These are phyloP conservation scores for Podilymbus podiceps DNA, from an alignment of 2,113 vertebrate genomes.

Conservation along the genomic window DNA sequence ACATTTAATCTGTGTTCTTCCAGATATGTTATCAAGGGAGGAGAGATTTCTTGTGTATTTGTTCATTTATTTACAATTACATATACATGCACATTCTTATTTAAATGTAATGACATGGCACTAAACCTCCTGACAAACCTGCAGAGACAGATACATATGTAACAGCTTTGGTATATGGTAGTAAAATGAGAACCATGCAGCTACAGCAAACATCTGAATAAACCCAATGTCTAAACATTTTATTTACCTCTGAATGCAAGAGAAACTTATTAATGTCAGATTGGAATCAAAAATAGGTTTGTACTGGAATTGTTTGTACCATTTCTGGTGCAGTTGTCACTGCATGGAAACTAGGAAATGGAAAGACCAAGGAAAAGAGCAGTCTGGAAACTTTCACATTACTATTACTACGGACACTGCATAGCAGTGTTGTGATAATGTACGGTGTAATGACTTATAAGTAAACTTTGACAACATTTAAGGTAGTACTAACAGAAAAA, in stretches of 20 bases:
- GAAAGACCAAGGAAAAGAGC: neutral
- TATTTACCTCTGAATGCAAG: neutral
- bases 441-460: neutral
- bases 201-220: conserved; percentile 30
- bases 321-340: neutral
- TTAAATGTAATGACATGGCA: neutral
- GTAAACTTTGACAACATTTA: neutral
- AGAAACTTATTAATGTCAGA: neutral
- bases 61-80: neutral
- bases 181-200: conserved; percentile 16
- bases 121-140: neutral
- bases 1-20: neutral
- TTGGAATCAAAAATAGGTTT: neutral
- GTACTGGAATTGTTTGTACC: neutral
- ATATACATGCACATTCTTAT: neutral
- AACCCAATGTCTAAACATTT: neutral
- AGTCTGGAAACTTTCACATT: neutral
- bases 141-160: neutral
- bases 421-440: neutral
- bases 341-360: neutral
- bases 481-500: neutral
- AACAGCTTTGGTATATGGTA: neutral
- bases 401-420: neutral
- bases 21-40: neutral
- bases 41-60: neutral